Conservation (phyloP, 2,888 invertebrate species). For the Xanthia icteritia region DNA sequence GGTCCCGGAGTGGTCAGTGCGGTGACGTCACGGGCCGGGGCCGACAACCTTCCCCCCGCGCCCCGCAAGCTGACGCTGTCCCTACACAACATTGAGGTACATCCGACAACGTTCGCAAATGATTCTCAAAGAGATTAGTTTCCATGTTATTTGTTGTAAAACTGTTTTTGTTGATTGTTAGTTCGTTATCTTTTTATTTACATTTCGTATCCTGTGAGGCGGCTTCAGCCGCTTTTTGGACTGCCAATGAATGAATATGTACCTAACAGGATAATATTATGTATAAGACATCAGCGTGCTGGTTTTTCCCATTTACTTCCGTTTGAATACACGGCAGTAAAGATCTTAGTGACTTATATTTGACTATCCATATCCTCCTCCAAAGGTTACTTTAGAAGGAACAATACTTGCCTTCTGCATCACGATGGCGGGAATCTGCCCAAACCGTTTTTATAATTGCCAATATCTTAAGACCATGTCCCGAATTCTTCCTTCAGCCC, state of each 20-base stretch:
- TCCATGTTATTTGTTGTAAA: slow-evolving; percentile 61
- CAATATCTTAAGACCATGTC: background rate
- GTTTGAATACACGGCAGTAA: background rate
- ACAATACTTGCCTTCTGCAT: slow-evolving; percentile 1
- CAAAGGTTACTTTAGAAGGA: background rate
- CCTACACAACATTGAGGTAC: slow-evolving; percentile 69
- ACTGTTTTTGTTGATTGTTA: slow-evolving; percentile 44
- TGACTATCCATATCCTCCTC: background rate
- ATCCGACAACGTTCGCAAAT: slow-evolving; percentile 72
- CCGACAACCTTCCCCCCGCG: slow-evolving; percentile 87
- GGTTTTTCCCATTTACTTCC: slow-evolving; percentile 40
- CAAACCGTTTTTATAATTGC: background rate
- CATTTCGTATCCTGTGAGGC: slow-evolving; percentile 50
- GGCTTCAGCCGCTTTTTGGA: slow-evolving; percentile 7
- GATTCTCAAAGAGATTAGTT: slow-evolving; percentile 69
- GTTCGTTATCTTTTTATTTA: slow-evolving; percentile 41
- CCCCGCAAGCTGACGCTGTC: slow-evolving; percentile 67
- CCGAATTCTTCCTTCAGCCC: background rate
- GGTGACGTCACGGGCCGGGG: slow-evolving; percentile 89
- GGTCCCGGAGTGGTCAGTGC: slow-evolving; percentile 88
- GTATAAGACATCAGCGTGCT: slow-evolving; percentile 13
- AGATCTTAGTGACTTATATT: background rate
- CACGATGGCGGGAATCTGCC: slow-evolving; percentile 36
- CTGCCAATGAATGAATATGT: slow-evolving; percentile 31
- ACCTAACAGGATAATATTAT: slow-evolving; percentile 50